phyloP scores from a whole-genome alignment of 2,888 invertebrate species.

The Chalcosyrphus nemorum region DNA sequence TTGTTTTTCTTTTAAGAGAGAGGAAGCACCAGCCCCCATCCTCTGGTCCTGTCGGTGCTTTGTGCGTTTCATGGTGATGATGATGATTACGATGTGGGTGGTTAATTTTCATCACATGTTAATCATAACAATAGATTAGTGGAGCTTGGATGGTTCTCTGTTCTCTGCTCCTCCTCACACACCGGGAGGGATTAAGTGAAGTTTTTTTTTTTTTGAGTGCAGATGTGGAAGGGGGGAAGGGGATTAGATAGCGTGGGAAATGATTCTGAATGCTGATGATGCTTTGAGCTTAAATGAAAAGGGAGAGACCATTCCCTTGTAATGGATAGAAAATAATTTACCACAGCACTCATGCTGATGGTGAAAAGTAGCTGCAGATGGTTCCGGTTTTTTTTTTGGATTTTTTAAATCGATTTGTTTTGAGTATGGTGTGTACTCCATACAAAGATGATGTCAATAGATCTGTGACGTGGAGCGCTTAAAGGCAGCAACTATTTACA shows the following conservation, averaged over 20 bases:
- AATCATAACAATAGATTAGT: conserved; percentile 56
- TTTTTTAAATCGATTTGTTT: background rate
- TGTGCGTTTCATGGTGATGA: conserved; percentile 28
- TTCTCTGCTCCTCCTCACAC: too few relatives aligned
- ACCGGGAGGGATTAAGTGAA: background rate
- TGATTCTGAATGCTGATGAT: background rate
- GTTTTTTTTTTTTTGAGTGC: conserved; percentile 20
- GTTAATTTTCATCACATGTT: conserved; percentile 63
- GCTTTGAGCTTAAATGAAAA: background rate
- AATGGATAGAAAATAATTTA: background rate
- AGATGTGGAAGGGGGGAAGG: background rate
- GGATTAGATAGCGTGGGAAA: conserved; percentile 3
- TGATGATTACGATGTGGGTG: conserved; percentile 52
- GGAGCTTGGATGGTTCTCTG: background rate
- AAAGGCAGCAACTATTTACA: too few relatives aligned
- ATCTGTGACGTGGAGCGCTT: too few relatives aligned
- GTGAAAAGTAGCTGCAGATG: background rate
- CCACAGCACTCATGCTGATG: background rate
- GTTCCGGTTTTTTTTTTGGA: background rate
- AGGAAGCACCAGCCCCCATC: background rate
- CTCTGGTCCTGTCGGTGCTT: background rate
- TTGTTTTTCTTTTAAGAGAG: conserved; percentile 5
- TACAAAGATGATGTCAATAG: too few relatives aligned
- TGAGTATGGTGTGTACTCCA: too few relatives aligned
- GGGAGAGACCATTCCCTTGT: background rate